Percentiles rank a stretch among this genome's conserved stretches.
phyloP scores from a whole-genome alignment of 2,888 invertebrate species.

The Apoda limacodes region DNA sequence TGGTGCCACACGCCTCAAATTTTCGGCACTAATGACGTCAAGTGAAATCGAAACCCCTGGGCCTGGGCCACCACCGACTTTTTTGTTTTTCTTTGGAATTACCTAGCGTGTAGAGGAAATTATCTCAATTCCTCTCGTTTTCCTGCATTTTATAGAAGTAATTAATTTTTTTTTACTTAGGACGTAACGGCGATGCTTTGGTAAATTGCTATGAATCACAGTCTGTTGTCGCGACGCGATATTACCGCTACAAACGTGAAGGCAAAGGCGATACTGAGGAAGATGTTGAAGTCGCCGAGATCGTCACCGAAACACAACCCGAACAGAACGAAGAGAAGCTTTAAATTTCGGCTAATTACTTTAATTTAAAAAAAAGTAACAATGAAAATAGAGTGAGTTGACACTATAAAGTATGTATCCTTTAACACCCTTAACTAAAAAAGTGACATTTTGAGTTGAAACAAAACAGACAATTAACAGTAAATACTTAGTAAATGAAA shows the following conservation, averaged over 20 bases:
- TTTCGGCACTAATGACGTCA: too few relatives aligned
- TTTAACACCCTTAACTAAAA: too few relatives aligned
- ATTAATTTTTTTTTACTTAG: too few relatives aligned
- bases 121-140: too few relatives aligned
- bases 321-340: slow-evolving; percentile 4
- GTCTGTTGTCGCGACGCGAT: slow-evolving; percentile 44
- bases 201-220: slow-evolving; percentile 65
- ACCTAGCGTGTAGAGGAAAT: too few relatives aligned
- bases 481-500: slow-evolving; percentile 2
- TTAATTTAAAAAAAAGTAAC: too few relatives aligned
- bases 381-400: too few relatives aligned
- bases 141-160: too few relatives aligned
- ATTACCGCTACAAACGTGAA: slow-evolving; percentile 55
- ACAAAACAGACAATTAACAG: neutral
- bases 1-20: neutral
- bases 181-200: slow-evolving; percentile 71
- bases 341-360: slow-evolving; percentile 5
- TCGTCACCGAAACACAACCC: slow-evolving; percentile 11
- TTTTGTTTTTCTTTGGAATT: too few relatives aligned
- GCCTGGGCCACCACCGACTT: too few relatives aligned
- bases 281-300: slow-evolving; percentile 12
- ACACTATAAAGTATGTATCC: too few relatives aligned
- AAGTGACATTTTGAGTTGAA: slow-evolving; percentile 1
- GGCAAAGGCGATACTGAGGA: slow-evolving; percentile 26
- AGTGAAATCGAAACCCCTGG: too few relatives aligned